phyloP scores from a whole-genome alignment of 92 coral and sea anemone species.

The Palythoa grandiflora region DNA sequence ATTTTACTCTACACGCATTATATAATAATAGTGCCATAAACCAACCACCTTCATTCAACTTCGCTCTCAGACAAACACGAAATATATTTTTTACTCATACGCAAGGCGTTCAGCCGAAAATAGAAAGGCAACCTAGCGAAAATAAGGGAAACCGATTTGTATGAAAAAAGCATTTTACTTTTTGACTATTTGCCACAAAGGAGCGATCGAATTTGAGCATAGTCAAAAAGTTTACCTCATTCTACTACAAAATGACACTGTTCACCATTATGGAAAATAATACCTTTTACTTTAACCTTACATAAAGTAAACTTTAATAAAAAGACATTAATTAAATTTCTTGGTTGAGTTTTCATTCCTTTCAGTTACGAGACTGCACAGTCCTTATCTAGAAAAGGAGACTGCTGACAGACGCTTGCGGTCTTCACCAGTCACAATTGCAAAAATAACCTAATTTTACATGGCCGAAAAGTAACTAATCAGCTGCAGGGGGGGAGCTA shows the following conservation, averaged over 20 bases:
- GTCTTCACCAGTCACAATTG: slow-evolving; percentile 18
- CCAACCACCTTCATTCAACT: background rate
- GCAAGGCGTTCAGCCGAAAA: background rate
- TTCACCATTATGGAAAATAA: slow-evolving; percentile 20
- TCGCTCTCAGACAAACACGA: background rate
- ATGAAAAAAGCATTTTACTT: background rate
- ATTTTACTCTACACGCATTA: background rate
- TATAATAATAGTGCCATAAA: background rate
- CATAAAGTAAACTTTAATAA: slow-evolving; percentile 37
- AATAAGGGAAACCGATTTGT: background rate
- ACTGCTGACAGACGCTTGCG: background rate
- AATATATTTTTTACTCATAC: too few species aligned
- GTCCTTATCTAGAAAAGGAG: background rate
- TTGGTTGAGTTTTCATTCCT: background rate
- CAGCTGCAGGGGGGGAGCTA: slow-evolving; percentile 23
- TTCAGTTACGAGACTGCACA: background rate
- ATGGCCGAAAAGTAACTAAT: slow-evolving; percentile 8
- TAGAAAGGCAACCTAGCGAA: background rate
- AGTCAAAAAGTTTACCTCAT: background rate
- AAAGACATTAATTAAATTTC: slow-evolving; percentile 17
- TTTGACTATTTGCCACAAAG: background rate
- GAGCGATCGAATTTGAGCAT: background rate
- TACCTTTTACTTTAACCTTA: slow-evolving; percentile 28
- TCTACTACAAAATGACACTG: slow-evolving; percentile 26
- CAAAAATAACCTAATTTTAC: slow-evolving; percentile 35